Evolutionary conservation across 2,113 vertebrate genomes (phyloP).

Genomic region (Macquaria australasica): DNA sequence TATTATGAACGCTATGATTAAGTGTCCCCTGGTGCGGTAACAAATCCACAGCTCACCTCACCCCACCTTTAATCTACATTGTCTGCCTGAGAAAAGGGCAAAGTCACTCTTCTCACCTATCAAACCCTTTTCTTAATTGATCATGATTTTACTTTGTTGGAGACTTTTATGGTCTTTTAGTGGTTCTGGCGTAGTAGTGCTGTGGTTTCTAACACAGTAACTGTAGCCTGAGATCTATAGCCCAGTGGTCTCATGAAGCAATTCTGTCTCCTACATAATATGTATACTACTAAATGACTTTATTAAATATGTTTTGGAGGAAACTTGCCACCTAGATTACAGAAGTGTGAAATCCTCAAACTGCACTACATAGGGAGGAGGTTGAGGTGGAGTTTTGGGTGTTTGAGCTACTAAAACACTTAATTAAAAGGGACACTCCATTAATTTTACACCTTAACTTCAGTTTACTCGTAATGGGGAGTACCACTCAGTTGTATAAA

Average conservation of each 20-base stretch:
- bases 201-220: constrained; percentile 23
- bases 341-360: background rate
- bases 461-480: background rate
- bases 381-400: background rate
- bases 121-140: constrained; percentile 60
- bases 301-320: background rate
- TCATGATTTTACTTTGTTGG: constrained; percentile 56
- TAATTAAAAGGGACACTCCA: background rate
- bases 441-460: background rate
- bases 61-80: constrained; percentile 76
- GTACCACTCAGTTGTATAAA: background rate
- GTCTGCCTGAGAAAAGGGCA: constrained; percentile 74
- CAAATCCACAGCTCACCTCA: constrained; percentile 67
- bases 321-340: background rate
- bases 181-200: background rate
- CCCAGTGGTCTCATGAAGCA: background rate
- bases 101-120: constrained; percentile 70
- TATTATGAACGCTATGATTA: constrained; percentile 80
- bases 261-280: background rate
- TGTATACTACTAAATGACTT: background rate
- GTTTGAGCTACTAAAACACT: no score
- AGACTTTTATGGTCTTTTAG: constrained; percentile 27
- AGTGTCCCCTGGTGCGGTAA: constrained; percentile 70
- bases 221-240: constrained; percentile 4
- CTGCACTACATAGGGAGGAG: background rate